Evolutionary conservation across 2,113 vertebrate genomes (phyloP), one percentile per base, ranked within the genome.

Genomic region (Channa maculata): DNA sequence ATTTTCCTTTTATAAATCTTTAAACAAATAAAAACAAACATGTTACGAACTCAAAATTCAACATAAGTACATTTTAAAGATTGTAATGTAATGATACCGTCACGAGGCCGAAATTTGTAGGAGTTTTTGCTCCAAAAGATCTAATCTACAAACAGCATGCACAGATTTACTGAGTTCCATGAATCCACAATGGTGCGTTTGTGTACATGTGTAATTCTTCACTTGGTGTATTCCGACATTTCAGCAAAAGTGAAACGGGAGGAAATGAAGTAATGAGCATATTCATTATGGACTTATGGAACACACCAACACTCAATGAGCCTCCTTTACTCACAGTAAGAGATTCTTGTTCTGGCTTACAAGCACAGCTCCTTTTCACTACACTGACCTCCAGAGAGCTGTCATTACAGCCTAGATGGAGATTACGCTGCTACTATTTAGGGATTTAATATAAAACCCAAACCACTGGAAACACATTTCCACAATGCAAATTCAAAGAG

Each of bases 241-340:
- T 73, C 43, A 73, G n/a, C 65, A 65, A 72, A 38, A 75, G 45
- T 65, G 5, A 84, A 79, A 75, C 72, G 48, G 0, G 2, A 78
- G 82, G 76, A 87, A 87, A 89, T 83, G 59, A 80, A 53, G 65
- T 80, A 86, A 87, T 81, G 79, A 82, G 62, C 62, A 58, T 55
- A 52, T 77, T 71, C 51, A 82, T 84, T 80, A 70, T 53, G 15
- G 67, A 50, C 57, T 86, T 75, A 80, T 61, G 57, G 53, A 67
- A 51, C 36, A 79, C 65, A 63, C 37, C 53, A 68, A 55, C 8
- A 15, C 68, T 77, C 58, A 55, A 8, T 5, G 65, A 65, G 44
- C 59, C 41, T 54, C 11, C 65, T 69, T 73, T 45, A 69, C 63
- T 9, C 55, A 61, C 76, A 46, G 45, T 33, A 38, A 58, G 52